Percentiles rank a stretch among this genome's conserved stretches.
Conservation (phyloP, 2,113 vertebrate genomes). For the Dasypus novemcinctus region DNA sequence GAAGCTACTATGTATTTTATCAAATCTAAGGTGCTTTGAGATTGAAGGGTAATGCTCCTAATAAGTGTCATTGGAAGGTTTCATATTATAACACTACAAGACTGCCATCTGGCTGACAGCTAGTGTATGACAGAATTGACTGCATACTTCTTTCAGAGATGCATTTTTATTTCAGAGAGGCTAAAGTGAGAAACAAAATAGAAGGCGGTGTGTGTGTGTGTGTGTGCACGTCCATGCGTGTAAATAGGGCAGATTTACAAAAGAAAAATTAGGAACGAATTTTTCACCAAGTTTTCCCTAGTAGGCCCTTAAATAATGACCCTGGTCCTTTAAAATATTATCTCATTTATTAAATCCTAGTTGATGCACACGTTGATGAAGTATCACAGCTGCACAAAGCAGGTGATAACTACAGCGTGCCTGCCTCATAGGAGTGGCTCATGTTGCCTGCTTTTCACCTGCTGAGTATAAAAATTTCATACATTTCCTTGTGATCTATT, state of each 20-base stretch:
- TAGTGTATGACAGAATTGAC: neutral
- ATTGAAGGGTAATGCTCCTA: neutral
- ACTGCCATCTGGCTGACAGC: conserved; percentile 23
- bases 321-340: neutral
- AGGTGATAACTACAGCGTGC: neutral
- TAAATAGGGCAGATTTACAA: neutral
- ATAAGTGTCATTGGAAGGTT: neutral
- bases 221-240: no score
- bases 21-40: neutral
- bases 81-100: neutral
- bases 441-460: neutral
- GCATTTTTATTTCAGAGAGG: neutral
- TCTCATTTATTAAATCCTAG: neutral
- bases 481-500: no score
- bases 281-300: neutral
- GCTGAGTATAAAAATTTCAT: neutral
- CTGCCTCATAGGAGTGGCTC: neutral
- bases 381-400: neutral
- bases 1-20: neutral
- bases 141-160: neutral
- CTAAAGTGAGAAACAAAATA: neutral
- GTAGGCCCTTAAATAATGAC: neutral
- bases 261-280: neutral
- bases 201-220: no score
- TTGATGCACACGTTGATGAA: no score